Conservation (phyloP, 2,888 invertebrate genomes). For the Polietes domitor region DNA sequence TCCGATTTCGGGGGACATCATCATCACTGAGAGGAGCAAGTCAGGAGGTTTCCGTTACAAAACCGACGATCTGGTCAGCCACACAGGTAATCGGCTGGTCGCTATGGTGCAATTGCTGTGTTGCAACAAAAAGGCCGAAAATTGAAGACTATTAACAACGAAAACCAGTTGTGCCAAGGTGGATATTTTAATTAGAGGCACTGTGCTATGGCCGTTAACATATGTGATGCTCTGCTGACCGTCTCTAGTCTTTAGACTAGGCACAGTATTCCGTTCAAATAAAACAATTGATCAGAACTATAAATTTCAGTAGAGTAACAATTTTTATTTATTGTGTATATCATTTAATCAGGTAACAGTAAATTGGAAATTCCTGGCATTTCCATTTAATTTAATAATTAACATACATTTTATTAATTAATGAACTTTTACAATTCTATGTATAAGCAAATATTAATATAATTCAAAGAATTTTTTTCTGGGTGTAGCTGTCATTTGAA, state of each 20-base stretch:
- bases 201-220: conserved; percentile 37
- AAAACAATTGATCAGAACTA: too few relatives aligned
- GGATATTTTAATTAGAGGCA: conserved; percentile 57
- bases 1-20: conserved; percentile 56
- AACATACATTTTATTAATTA: too few relatives aligned
- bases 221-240: background rate
- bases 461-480: too few relatives aligned
- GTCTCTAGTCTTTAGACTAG: background rate
- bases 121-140: conserved; percentile 26
- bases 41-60: conserved; percentile 71
- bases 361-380: too few relatives aligned
- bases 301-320: too few relatives aligned
- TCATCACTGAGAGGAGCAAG: conserved; percentile 67
- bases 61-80: conserved; percentile 36
- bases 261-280: too few relatives aligned
- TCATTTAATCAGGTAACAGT: too few relatives aligned
- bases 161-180: background rate
- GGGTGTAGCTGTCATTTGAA: too few relatives aligned
- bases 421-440: too few relatives aligned
- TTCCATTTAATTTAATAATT: too few relatives aligned
- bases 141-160: conserved; percentile 37
- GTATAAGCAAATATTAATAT: too few relatives aligned
- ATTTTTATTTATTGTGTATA: too few relatives aligned
- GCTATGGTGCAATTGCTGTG: background rate
- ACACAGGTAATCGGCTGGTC: background rate